Percentiles rank a stretch among this genome's conserved stretches.
These are phyloP conservation scores for Agonopterix arenella DNA, from an alignment of 2,888 invertebrate genomes.

Conservation along the genomic window DNA sequence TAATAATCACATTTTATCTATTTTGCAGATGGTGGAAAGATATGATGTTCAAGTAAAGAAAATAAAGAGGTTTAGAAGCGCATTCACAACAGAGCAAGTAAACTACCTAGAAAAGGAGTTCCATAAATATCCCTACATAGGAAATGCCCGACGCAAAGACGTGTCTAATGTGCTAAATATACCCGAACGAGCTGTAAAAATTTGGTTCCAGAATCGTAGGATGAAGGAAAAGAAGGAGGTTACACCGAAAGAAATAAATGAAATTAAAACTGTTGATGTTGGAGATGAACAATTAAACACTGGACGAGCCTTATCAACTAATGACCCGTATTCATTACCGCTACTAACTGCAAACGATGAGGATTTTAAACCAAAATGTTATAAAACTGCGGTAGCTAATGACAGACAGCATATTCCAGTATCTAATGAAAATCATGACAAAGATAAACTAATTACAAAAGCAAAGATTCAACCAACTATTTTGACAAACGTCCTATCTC, in stretches of 20 bases:
- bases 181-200: slow-evolving; percentile 86
- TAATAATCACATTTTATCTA: slow-evolving; percentile 1
- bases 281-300: neutral
- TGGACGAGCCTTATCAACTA: slow-evolving; percentile 23
- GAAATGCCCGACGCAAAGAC: slow-evolving; percentile 80
- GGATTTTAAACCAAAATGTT: no score
- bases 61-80: slow-evolving; percentile 68
- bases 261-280: slow-evolving; percentile 3
- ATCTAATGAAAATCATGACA: no score
- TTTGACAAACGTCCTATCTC: no score
- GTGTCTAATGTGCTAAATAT: slow-evolving; percentile 80
- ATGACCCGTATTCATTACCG: slow-evolving; percentile 24
- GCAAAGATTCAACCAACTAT: no score
- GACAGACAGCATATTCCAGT: no score
- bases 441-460: no score
- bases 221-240: slow-evolving; percentile 84
- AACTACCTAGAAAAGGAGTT: slow-evolving; percentile 85
- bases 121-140: slow-evolving; percentile 80
- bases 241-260: slow-evolving; percentile 21
- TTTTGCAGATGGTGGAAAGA: slow-evolving; percentile 12
- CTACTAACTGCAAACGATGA: slow-evolving; percentile 6
- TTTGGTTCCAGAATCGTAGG: slow-evolving; percentile 90
- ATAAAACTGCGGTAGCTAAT: no score
- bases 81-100: slow-evolving; percentile 86
- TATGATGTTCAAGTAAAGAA: slow-evolving; percentile 20